phyloP scores from a whole-genome alignment of 2,888 invertebrate species.

The Agrochola litura region DNA sequence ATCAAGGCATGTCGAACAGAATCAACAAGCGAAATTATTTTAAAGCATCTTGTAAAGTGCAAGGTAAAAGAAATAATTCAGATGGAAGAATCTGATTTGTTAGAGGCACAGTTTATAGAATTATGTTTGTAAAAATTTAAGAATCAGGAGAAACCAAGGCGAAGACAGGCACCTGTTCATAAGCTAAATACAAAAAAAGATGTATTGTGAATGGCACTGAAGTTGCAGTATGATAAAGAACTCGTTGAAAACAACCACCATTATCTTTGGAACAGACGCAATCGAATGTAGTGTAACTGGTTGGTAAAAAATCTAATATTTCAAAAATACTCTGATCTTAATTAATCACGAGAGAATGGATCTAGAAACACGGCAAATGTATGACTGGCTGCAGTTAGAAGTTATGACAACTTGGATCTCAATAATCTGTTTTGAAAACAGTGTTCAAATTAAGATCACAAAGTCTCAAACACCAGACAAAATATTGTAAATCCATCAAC shows the following conservation, averaged over 20 bases:
- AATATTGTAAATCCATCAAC: conserved; percentile 47
- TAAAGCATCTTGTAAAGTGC: neutral
- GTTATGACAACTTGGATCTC: neutral
- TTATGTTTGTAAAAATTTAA: neutral
- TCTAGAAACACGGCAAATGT: neutral
- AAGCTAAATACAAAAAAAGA: neutral
- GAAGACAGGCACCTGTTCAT: neutral
- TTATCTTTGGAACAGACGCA: neutral
- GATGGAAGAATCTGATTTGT: neutral
- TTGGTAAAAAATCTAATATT: neutral
- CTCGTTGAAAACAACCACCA: neutral
- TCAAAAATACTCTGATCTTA: neutral
- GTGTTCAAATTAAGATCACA: neutral
- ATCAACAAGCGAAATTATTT: conserved; percentile 19
- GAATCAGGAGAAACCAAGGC: neutral
- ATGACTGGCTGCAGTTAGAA: neutral
- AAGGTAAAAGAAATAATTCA: neutral
- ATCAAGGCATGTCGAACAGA: conserved; percentile 10
- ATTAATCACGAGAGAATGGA: too few relatives aligned
- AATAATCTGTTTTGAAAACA: neutral
- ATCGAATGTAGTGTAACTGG: neutral
- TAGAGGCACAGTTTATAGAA: neutral
- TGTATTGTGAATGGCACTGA: neutral
- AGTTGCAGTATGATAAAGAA: neutral
- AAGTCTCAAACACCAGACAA: conserved; percentile 13